A percentile compares a stretch with the other conserved stretches of the same genome.
phyloP scores from a whole-genome alignment of 2,888 invertebrate species.

The Amblyjoppa proteus region DNA sequence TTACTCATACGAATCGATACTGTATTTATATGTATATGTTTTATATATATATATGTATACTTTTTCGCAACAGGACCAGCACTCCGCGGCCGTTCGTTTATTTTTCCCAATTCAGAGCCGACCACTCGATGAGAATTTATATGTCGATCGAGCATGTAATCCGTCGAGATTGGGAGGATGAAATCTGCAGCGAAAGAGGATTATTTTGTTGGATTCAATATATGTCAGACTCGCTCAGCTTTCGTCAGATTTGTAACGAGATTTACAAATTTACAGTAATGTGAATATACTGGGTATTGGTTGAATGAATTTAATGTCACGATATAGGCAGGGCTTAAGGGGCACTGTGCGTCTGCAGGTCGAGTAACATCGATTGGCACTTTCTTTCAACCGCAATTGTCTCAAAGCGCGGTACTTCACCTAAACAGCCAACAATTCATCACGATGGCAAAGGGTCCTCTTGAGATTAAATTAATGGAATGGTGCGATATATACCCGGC shows the following conservation, averaged over 20 bases:
- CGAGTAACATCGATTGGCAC: no score
- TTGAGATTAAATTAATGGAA: no score
- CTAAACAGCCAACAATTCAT: no score
- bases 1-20: conserved; percentile 28
- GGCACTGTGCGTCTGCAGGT: no score
- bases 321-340: background rate
- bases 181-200: conserved; percentile 28
- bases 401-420: no score
- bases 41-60: conserved; percentile 9
- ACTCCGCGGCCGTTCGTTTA: conserved; percentile 40
- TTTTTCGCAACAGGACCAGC: conserved; percentile 6
- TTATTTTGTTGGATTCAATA: conserved; percentile 17
- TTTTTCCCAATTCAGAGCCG: conserved; percentile 57
- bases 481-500: no score
- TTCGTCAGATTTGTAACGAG: background rate
- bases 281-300: background rate
- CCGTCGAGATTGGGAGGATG: conserved; percentile 17
- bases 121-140: conserved; percentile 54
- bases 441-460: no score
- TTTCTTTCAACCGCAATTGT: no score
- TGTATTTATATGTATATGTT: background rate
- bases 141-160: conserved; percentile 49
- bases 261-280: conserved; percentile 10
- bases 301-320: background rate
- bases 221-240: background rate